These are phyloP conservation scores for Drosophila pandora DNA, from an alignment of 1,140 invertebrate species.

Conservation along the genomic window DNA sequence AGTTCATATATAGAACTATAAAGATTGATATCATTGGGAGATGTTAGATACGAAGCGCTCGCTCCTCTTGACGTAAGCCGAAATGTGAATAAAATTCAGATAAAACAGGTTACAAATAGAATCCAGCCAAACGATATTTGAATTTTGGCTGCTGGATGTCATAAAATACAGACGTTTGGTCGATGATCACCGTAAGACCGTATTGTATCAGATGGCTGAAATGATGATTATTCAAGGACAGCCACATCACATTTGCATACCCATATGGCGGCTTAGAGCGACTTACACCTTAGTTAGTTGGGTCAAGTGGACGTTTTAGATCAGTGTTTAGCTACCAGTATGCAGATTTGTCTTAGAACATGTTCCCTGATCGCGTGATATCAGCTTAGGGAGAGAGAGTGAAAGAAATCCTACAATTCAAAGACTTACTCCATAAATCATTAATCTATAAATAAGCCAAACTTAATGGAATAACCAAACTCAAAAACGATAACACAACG, in stretches of 20 bases:
- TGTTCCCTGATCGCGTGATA: slow-evolving; percentile 39
- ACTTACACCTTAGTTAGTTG: slow-evolving; percentile 60
- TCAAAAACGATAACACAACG: slow-evolving; percentile 56
- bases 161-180: slow-evolving; percentile 67
- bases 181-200: slow-evolving; percentile 9
- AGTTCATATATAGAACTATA: slow-evolving; percentile 51
- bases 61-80: slow-evolving; percentile 54
- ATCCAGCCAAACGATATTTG: slow-evolving; percentile 44
- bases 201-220: slow-evolving; percentile 54
- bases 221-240: slow-evolving; percentile 61
- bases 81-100: slow-evolving; percentile 26
- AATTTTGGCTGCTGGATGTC: slow-evolving; percentile 49
- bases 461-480: slow-evolving; percentile 60
- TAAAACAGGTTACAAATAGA: slow-evolving; percentile 71
- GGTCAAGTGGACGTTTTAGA: slow-evolving; percentile 52
- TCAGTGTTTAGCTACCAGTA: slow-evolving; percentile 59
- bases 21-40: slow-evolving; percentile 71
- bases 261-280: slow-evolving; percentile 51
- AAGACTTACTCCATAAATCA: slow-evolving; percentile 60
- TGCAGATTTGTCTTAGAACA: slow-evolving; percentile 62
- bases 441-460: slow-evolving; percentile 71
- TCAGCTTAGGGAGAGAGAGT: slow-evolving; percentile 8
- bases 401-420: neutral
- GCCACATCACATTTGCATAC: slow-evolving; percentile 64
- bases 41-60: slow-evolving; percentile 29